Conservation (phyloP, 2,797 vertebrate species). For the Pyrrhura leucotis region DNA sequence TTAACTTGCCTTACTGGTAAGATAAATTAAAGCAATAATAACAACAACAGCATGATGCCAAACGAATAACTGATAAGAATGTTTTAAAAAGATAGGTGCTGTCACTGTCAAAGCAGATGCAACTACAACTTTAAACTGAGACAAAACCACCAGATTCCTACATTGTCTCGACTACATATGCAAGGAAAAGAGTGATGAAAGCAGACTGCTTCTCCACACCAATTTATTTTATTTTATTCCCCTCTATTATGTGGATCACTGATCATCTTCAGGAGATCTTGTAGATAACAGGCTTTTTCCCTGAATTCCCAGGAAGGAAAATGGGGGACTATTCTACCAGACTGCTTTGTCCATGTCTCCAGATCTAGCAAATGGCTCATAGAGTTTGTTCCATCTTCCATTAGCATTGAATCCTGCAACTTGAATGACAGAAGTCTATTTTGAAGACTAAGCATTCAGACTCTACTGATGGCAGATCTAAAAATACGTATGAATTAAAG, state of each 20-base stretch:
- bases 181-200: neutral
- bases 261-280: neutral
- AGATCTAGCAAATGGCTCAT: neutral
- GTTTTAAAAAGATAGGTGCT: neutral
- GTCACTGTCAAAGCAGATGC: neutral
- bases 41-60: neutral
- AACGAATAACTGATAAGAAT: neutral
- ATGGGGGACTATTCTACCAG: neutral
- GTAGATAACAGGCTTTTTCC: neutral
- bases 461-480: neutral
- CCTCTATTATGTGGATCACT: neutral
- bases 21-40: slow-evolving; percentile 6
- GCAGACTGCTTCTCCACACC: neutral
- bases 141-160: neutral
- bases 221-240: neutral
- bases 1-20: neutral
- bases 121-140: neutral
- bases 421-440: neutral
- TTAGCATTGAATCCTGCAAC: neutral
- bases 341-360: neutral
- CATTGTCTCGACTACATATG: neutral
- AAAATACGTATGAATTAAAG: neutral
- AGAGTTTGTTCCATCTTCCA: neutral
- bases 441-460: neutral
- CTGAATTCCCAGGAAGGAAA: neutral